A percentile compares a stretch with the other conserved stretches of the same genome.
phyloP scores from a whole-genome alignment of 2,888 invertebrate species.

The Napeogenes inachia region DNA sequence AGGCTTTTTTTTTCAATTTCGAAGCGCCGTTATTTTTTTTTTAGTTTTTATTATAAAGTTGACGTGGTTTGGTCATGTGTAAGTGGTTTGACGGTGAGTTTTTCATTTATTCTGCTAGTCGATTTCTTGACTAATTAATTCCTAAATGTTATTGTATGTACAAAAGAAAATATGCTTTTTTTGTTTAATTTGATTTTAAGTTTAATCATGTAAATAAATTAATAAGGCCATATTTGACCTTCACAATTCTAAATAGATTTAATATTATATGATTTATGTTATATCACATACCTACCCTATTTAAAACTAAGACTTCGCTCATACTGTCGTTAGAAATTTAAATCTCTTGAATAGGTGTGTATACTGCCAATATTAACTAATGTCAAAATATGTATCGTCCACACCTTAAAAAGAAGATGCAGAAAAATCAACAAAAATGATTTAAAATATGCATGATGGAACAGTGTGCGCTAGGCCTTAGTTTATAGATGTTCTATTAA shows the following conservation, averaged over 20 bases:
- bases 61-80: too few species aligned
- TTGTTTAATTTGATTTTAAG: constrained; percentile 1
- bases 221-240: constrained; percentile 1
- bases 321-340: background rate
- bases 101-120: background rate
- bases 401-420: background rate
- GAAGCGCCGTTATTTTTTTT: background rate
- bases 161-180: background rate
- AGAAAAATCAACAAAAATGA: too few species aligned
- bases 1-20: constrained; percentile 32
- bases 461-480: constrained; percentile 2
- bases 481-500: constrained; percentile 6
- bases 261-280: background rate
- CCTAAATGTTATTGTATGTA: background rate
- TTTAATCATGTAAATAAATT: background rate
- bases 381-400: constrained; percentile 8
- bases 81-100: background rate
- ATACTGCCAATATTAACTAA: background rate
- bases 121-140: background rate
- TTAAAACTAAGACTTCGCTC: background rate
- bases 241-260: background rate
- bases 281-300: background rate
- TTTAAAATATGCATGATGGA: background rate
- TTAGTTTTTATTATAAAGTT: background rate
- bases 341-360: background rate